Conservation (phyloP, 1,140 invertebrate genomes). For the Mercenaria mercenaria region DNA sequence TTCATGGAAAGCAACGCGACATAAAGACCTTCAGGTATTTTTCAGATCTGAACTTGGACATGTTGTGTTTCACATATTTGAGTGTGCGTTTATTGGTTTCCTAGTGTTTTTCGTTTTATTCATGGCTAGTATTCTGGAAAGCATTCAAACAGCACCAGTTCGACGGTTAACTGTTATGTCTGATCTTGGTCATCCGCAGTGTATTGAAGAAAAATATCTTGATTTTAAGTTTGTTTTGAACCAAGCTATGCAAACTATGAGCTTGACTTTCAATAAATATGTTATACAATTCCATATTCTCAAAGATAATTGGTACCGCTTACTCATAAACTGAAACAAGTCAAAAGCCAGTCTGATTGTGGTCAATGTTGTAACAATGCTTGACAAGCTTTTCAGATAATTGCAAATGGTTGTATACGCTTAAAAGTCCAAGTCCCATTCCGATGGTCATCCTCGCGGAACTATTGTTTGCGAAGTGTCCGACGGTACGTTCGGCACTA, state of each 20-base stretch:
- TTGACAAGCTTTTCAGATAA: no score
- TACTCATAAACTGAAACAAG: not conserved
- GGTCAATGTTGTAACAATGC: no score
- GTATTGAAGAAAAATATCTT: not conserved
- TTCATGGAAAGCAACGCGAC: not conserved
- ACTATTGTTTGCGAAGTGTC: no score
- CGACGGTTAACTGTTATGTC: not conserved
- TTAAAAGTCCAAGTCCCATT: no score
- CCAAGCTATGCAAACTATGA: not conserved
- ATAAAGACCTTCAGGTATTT: not conserved
- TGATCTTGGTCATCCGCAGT: not conserved
- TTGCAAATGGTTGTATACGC: no score
- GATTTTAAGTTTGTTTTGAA: not conserved
- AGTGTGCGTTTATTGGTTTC: not conserved
- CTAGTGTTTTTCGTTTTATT: not conserved
- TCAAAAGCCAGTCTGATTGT: no score
- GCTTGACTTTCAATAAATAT: not conserved
- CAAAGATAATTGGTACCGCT: not conserved
- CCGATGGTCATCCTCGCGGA: no score
- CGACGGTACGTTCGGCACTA: no score
- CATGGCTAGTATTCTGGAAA: not conserved
- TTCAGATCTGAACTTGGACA: not conserved
- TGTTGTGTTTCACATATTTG: not conserved
- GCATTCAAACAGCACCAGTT: not conserved
- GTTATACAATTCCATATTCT: not conserved